phyloP scores from a whole-genome alignment of 1,140 invertebrate species.

The Nomia melanderi region DNA sequence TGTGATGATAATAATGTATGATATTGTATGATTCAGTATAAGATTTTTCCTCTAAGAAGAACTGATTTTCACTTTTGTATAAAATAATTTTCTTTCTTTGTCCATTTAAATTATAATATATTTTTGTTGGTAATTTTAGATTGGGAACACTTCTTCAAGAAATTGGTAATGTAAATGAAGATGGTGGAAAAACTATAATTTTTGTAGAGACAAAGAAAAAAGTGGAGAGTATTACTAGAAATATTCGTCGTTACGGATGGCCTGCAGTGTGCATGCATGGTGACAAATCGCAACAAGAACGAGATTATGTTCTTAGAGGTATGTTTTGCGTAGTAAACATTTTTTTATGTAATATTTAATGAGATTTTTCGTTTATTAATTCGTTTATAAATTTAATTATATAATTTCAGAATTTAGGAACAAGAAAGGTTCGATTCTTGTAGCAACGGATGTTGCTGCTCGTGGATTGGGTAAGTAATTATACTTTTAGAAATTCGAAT shows the following conservation, averaged over 20 bases:
- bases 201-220: conserved; percentile 99
- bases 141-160: conserved; percentile 93
- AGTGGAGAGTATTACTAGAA: conserved; percentile 95
- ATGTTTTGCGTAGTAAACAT: conserved; percentile 38
- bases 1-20: conserved; percentile 72
- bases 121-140: conserved; percentile 80
- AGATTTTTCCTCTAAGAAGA: conserved; percentile 85
- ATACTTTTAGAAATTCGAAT: conserved; percentile 9
- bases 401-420: conserved; percentile 93
- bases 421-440: conserved; percentile 94
- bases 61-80: conserved; percentile 78
- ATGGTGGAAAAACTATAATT: conserved; percentile 95
- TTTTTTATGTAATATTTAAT: not conserved
- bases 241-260: conserved; percentile 95
- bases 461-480: conserved; percentile 96
- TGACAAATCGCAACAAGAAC: conserved; percentile 97
- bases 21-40: conserved; percentile 70
- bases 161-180: conserved; percentile 92
- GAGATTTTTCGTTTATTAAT: conserved; percentile 26
- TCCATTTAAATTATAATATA: conserved; percentile 28
- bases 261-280: conserved; percentile 97
- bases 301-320: conserved; percentile 96
- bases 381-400: not conserved
- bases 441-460: conserved; percentile 98
- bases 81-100: conserved; percentile 6